Conservation (phyloP, 2,113 vertebrate genomes). For the Mormyrus lacerda region DNA sequence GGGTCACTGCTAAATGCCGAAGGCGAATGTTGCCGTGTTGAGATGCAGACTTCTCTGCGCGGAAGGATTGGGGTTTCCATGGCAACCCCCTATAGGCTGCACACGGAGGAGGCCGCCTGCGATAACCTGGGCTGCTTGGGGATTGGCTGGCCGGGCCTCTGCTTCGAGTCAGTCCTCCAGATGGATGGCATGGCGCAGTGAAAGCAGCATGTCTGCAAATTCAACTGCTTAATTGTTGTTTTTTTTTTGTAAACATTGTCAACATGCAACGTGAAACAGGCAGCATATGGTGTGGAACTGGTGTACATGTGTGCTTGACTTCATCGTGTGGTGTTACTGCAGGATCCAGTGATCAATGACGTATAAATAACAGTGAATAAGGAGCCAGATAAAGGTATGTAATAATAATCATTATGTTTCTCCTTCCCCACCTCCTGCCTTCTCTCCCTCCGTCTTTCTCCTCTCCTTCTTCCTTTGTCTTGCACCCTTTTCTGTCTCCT, state of each 20-base stretch:
- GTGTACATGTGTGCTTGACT: not conserved
- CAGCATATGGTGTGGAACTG: not conserved
- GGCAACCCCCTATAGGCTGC: constrained; percentile 26
- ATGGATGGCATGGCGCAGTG: not conserved
- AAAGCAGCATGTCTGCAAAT: not conserved
- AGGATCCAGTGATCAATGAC: not conserved
- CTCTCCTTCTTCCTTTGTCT: not conserved
- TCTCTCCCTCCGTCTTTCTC: not conserved
- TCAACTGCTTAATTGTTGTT: not conserved
- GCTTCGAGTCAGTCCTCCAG: not conserved
- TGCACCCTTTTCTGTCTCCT: not conserved
- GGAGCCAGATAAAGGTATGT: not conserved
- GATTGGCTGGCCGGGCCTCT: not conserved
- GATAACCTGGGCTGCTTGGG: not conserved
- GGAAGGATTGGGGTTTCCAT: constrained; percentile 34
- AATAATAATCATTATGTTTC: not conserved
- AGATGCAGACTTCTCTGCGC: constrained; percentile 8
- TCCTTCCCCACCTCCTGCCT: not conserved
- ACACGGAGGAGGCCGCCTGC: not conserved
- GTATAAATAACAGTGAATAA: not conserved
- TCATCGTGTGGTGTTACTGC: not conserved
- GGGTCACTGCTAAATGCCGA: not conserved
- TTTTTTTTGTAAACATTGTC: not conserved
- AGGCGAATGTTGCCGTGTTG: constrained; percentile 15
- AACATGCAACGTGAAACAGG: not conserved